phyloP scores from a whole-genome alignment of 2,888 invertebrate species.

The Drymonia ruficornis region DNA sequence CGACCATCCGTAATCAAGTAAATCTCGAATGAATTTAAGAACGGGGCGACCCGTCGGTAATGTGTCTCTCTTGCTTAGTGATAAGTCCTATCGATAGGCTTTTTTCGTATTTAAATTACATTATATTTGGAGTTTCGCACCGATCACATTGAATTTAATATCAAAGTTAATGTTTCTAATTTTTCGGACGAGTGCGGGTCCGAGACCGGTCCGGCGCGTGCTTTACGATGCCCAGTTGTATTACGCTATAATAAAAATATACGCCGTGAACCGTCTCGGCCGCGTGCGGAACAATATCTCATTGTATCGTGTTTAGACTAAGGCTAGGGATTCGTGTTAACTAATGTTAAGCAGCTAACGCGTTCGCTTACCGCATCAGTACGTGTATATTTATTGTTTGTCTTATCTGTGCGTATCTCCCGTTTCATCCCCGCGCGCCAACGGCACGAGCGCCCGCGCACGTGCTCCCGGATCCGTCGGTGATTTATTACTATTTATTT shows the following conservation, averaged over 20 bases:
- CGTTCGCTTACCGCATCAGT: constrained; percentile 72
- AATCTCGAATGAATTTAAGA: constrained; percentile 34
- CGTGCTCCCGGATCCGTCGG: constrained; percentile 26
- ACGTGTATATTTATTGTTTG: constrained; percentile 57
- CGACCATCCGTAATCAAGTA: constrained; percentile 11
- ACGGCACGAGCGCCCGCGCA: constrained; percentile 14
- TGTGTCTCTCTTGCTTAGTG: constrained; percentile 51
- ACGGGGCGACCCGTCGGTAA: constrained; percentile 41
- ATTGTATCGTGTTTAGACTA: constrained; percentile 73
- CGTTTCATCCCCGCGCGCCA: constrained; percentile 28
- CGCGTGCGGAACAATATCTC: constrained; percentile 25
- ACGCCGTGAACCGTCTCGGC: constrained; percentile 21
- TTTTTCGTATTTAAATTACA: constrained; percentile 41
- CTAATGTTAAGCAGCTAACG: constrained; percentile 79
- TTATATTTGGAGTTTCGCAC: constrained; percentile 59
- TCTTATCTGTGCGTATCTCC: constrained; percentile 44
- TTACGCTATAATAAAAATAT: constrained; percentile 10
- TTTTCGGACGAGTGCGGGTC: constrained; percentile 32
- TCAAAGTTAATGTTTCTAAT: constrained; percentile 57
- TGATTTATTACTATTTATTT: constrained; percentile 52
- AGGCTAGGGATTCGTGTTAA: constrained; percentile 80
- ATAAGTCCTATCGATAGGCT: constrained; percentile 56
- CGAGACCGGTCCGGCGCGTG: constrained; percentile 25
- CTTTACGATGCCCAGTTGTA: constrained; percentile 11
- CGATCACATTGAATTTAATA: constrained; percentile 51